Percentiles rank a stretch among this genome's conserved stretches.
These are phyloP conservation scores for Lanistes nyassanus DNA, from an alignment of 1,140 invertebrate species.

Conservation along the genomic window DNA sequence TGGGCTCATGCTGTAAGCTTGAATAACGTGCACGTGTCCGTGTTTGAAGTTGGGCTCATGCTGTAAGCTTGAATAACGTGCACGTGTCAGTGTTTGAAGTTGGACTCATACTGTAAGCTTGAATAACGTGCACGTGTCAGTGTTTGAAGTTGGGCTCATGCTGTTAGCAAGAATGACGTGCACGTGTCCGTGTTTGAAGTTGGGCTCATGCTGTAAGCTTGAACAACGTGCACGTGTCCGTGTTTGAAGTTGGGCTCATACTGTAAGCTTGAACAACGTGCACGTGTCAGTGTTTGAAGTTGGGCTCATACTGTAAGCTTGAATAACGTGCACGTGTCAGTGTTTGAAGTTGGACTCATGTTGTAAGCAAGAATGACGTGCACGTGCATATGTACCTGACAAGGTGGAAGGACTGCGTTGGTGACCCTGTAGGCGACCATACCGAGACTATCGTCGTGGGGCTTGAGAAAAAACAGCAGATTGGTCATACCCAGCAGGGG, in stretches of 20 bases:
- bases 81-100: not conserved
- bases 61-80: not conserved
- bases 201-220: no score
- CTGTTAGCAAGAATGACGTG: not conserved
- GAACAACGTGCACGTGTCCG: not conserved
- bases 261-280: no score
- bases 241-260: not conserved
- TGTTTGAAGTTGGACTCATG: no score
- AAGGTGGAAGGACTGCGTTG: constrained; percentile 69
- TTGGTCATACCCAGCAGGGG: constrained; percentile 72
- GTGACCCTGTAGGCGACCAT: constrained; percentile 67
- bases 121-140: no score
- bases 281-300: no score
- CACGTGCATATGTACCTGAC: constrained; percentile 64
- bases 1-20: not conserved
- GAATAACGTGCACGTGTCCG: not conserved
- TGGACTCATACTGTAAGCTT: no score
- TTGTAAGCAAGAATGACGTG: no score
- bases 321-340: not conserved
- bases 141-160: no score
- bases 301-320: not conserved
- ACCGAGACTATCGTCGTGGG: constrained; percentile 60
- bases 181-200: not conserved
- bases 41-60: not conserved
- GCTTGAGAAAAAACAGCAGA: constrained; percentile 70